Conservation (phyloP, 2,797 vertebrate species). For the Platyrinchus mystaceus region DNA sequence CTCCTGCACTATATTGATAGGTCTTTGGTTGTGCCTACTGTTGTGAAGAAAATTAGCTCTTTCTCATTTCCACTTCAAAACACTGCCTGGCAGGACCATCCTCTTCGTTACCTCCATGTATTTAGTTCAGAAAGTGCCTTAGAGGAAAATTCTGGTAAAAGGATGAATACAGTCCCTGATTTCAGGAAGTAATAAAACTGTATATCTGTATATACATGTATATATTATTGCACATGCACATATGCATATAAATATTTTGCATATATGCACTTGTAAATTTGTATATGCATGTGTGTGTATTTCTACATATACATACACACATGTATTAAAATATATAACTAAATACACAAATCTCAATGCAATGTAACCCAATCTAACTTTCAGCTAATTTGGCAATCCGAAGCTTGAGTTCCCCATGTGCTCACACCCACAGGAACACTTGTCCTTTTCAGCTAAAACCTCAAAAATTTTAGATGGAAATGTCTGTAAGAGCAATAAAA, state of each 20-base stretch:
- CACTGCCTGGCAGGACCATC: background rate
- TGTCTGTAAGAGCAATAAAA: background rate
- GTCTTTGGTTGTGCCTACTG: conserved; percentile 17
- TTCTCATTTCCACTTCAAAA: background rate
- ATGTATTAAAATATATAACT: background rate
- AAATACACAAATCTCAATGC: background rate
- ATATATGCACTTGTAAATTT: background rate
- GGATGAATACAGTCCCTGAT: background rate
- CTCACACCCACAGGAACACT: accelerated
- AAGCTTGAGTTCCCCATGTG: background rate
- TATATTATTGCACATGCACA: background rate
- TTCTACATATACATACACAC: background rate
- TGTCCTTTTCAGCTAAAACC: background rate
- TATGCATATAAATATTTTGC: background rate
- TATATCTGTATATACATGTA: background rate
- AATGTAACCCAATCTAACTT: background rate
- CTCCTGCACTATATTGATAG: background rate
- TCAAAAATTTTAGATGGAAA: background rate
- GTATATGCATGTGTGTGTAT: accelerated
- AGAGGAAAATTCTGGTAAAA: background rate
- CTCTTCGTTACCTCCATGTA: background rate
- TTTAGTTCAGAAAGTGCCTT: background rate
- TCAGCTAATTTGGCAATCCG: background rate
- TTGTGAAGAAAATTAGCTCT: background rate
- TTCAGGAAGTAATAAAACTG: background rate